A percentile compares a stretch with the other conserved stretches of the same genome.
These are phyloP conservation scores for Hafferia zeledoni DNA, from an alignment of 2,797 vertebrate genomes.

Conservation along the genomic window DNA sequence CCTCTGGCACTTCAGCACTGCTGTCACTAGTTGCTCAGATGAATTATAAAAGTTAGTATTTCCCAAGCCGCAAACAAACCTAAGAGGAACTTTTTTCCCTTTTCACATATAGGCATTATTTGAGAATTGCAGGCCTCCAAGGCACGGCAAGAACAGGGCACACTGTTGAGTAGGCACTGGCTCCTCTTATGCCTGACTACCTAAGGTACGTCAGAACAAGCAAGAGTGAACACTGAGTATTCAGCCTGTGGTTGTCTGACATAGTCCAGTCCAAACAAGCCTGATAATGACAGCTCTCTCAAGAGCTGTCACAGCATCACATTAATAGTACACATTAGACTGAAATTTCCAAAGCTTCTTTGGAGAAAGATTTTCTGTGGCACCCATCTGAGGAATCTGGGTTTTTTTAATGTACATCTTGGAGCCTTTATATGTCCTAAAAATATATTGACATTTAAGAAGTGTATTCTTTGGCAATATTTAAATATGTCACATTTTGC, in stretches of 20 bases:
- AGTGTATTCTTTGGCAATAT: constrained; percentile 10
- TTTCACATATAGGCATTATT: not conserved
- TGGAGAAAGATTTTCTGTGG: not conserved
- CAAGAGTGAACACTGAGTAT: not conserved
- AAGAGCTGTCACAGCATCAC: not conserved
- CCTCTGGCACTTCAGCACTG: not conserved
- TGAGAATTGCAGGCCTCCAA: not conserved
- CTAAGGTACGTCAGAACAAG: not conserved
- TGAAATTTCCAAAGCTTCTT: constrained; percentile 17
- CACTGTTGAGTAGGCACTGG: not conserved
- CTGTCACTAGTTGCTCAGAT: not conserved
- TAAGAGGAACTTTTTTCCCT: not conserved
- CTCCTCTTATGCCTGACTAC: not conserved
- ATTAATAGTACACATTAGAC: not conserved
- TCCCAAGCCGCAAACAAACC: not conserved
- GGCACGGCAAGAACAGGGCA: not conserved
- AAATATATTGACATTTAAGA: constrained; percentile 54
- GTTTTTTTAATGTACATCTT: not conserved
- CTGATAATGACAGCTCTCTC: constrained; percentile 4
- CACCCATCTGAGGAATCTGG: not conserved
- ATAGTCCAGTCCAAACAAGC: not conserved
- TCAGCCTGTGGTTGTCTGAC: not conserved
- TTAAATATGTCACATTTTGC: constrained; percentile 2
- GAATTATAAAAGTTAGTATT: not conserved
- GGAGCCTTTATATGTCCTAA: constrained; percentile 1